These are phyloP conservation scores for Carposina sasakii DNA, from an alignment of 1,140 invertebrate species.

Conservation along the genomic window DNA sequence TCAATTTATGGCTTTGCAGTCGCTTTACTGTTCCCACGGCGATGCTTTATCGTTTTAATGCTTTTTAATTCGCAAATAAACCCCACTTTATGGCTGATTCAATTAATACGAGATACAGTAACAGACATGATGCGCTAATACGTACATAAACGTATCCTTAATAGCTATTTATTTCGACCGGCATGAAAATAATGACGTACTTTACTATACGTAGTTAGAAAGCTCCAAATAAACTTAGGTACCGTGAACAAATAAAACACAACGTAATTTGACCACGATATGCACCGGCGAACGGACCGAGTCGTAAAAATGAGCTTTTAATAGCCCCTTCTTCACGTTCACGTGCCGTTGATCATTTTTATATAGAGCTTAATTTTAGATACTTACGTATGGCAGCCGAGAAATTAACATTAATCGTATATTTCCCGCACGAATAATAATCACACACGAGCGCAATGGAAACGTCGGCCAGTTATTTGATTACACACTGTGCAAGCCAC, in stretches of 20 bases:
- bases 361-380: constrained; percentile 7
- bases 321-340: constrained; percentile 10
- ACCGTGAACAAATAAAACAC: background rate
- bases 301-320: constrained; percentile 23
- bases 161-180: too few relatives aligned
- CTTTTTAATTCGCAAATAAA: constrained; percentile 26
- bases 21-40: constrained; percentile 32
- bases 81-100: constrained; percentile 22
- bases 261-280: constrained; percentile 18
- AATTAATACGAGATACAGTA: too few relatives aligned
- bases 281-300: constrained; percentile 1
- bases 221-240: constrained; percentile 8
- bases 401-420: constrained; percentile 6
- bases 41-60: constrained; percentile 26
- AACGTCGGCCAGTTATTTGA: constrained; percentile 1
- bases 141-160: too few relatives aligned
- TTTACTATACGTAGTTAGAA: too few relatives aligned
- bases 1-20: constrained; percentile 29
- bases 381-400: too few relatives aligned
- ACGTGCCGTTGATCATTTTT: constrained; percentile 4
- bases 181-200: too few relatives aligned
- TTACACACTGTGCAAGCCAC: constrained; percentile 9
- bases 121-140: too few relatives aligned
- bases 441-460: background rate
- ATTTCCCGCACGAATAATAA: background rate